Evolutionary conservation across 2,888 invertebrate genomes (phyloP).

Genomic region (Temnothorax rugatulus): DNA sequence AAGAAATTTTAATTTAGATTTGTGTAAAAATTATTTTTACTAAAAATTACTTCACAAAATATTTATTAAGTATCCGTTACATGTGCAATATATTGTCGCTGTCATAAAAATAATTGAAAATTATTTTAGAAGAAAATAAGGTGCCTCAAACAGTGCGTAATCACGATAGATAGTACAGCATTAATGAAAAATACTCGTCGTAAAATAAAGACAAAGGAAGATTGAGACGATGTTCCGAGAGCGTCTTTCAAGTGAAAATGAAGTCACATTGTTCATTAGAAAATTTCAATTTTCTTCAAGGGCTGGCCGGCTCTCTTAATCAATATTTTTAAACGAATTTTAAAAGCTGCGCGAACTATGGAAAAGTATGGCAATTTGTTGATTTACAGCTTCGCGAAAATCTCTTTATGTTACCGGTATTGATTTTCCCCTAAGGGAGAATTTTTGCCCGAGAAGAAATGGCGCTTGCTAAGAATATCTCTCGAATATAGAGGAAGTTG

Average conservation of each 20-base stretch:
- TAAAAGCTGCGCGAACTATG: background rate
- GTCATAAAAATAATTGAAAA: background rate
- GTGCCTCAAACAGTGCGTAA: background rate
- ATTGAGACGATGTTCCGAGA: background rate
- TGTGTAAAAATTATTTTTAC: background rate
- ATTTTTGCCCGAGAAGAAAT: conserved; percentile 8
- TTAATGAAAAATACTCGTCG: conserved; percentile 1
- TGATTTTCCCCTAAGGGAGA: background rate
- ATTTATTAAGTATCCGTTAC: background rate
- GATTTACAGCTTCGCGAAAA: conserved; percentile 15
- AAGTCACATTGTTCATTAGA: conserved; percentile 19
- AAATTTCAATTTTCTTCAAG: conserved; percentile 13
- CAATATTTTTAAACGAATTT: background rate
- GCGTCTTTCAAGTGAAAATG: background rate
- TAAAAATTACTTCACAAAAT: background rate
- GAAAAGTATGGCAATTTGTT: conserved; percentile 13
- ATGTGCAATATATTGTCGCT: background rate
- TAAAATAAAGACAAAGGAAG: background rate
- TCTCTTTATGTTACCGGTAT: conserved; percentile 37
- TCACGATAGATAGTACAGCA: background rate
- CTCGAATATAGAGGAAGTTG: conserved; percentile 6
- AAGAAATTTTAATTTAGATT: background rate
- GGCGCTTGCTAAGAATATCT: conserved; percentile 36
- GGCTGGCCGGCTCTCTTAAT: background rate
- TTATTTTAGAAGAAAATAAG: background rate